A percentile compares a stretch with the other conserved stretches of the same genome.
phyloP scores from a whole-genome alignment of 2,113 vertebrate genomes.

The Aepyceros melampus region DNA sequence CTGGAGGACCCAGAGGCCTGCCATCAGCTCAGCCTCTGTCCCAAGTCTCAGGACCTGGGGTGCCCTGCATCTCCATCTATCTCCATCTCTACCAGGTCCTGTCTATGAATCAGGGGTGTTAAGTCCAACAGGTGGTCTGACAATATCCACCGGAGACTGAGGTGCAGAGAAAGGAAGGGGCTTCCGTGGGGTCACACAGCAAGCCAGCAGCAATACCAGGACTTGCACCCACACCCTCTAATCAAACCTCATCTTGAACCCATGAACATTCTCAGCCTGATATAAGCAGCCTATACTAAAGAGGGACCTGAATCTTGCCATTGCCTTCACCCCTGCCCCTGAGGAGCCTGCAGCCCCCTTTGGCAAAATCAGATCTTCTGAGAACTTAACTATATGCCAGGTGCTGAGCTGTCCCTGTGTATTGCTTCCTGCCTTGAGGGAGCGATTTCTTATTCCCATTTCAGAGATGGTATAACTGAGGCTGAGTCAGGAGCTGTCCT shows the following conservation, averaged over 20 bases:
- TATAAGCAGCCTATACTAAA: neutral
- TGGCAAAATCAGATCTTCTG: neutral
- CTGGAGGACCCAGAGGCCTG: neutral
- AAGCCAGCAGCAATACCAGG: neutral
- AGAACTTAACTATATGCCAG: neutral
- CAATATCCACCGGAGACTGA: neutral
- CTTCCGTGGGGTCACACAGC: neutral
- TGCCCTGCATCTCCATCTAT: rapidly evolving
- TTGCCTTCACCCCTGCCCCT: neutral
- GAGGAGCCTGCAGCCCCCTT: neutral
- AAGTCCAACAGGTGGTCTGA: neutral
- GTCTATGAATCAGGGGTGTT: too few species aligned
- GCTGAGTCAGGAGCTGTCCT: neutral
- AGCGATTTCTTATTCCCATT: neutral
- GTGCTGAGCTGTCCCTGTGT: neutral
- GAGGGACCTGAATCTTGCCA: neutral
- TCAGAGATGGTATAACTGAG: neutral
- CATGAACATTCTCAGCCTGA: neutral
- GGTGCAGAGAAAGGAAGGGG: neutral
- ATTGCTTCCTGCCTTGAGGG: neutral
- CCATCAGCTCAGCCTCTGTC: neutral
- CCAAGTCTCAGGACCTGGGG: neutral
- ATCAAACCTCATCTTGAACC: neutral
- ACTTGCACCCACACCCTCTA: neutral
- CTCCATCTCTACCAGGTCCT: neutral